Base-by-base conservation (phyloP, 2,888 invertebrate genomes). In the Horisme vitalbata region DNA sequence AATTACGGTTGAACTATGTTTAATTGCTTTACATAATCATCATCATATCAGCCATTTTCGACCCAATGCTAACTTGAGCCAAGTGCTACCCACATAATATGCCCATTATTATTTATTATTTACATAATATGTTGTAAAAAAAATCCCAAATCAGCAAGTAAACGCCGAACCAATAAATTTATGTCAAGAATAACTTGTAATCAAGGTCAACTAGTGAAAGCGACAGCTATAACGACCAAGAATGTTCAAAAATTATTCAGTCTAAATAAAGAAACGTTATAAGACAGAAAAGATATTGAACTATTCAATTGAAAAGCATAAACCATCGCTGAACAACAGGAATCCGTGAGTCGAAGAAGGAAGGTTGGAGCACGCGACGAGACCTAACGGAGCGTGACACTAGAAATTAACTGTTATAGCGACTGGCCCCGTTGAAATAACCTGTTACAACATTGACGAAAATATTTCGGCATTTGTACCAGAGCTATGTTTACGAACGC, bases 401-500 rank as follows among this genome's bases (percentile, higher is more conserved):
- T 79, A 85, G 83, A 83, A 87, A 87, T 86, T 86, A 85, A 86
- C 88, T 79, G 87, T 86, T 86, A 84, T 82, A 36, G 15, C 63
- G 65, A 64, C 67, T 58, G 65, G 68, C 69, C 64, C 67, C 71
- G 76, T 79, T 73, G 63, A 71, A 74, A 74, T 74, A 78, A 79
- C 76, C 73, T 80, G 79, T 80, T 80, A 83, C 75, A 68, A 68
- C 71, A 78, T 64, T 64, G 68, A 71, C 66, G 73, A 79, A 79
- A 76, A 73, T 74, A 77, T 77, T 76, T 76, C 67, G 69, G 67
- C 69, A 66, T 31, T 26, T 44, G 38, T 14, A 41, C 18, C 34
- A 34, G n/a, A n/a, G 28, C 26, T 34, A 23, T n/a, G 49, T 51
- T 61, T 55, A 57, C 55, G 54, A 55, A 48, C 52, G 55, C 45